Evolutionary conservation across 2,113 vertebrate genomes (phyloP), one percentile per base, ranked within the genome.

Genomic region (Notarius lentiginosus): DNA sequence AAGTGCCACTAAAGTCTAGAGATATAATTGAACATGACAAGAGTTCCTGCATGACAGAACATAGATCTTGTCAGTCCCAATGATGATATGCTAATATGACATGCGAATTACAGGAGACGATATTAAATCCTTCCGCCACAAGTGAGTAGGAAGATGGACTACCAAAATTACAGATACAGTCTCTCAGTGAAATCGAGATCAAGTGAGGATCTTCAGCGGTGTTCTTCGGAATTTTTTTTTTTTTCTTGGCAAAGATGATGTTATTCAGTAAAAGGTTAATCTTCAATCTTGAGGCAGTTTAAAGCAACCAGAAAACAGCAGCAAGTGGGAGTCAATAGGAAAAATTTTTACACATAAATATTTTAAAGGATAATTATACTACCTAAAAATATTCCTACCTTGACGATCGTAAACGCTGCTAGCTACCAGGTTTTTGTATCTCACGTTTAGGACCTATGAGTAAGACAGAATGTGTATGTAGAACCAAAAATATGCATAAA

Each of bases 1-100:
- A 65, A 27, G 61, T 83, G 81, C 66, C 47, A 65, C 7, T 82
- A 66, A 83, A 66, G 51, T 66, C 81, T n/a, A 27, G 14, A 66
- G 61, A 51, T 27, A 27, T 17, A 4, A 83, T 83, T 49, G 61
- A 66, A 53, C 47, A n/a, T 27, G 81, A 83, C 81, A 82, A 66
- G 81, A n/a, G 61, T 83, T 66, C 41, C 61, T 51, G 22, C 47
- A 66, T 83, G 61, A 66, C 81, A 30, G 61, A 82, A 49, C 34
- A 47, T 47, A 82, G 34, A 82, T 51, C 60, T 65, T 41, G 60
- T 66, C 80, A 7, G 81, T 51, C 41, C 41, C 1, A n/a, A 27
- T 27, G 81, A 83, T 83, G 47, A 83, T 63, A 66, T 66, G 61
- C 47, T 66, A 66, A 83, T 83, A 65, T 83, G 81, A 66, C 30